Percentiles rank a stretch among this genome's conserved stretches.
phyloP scores from a whole-genome alignment of 2,113 vertebrate species.

The Isichthys henryi region DNA sequence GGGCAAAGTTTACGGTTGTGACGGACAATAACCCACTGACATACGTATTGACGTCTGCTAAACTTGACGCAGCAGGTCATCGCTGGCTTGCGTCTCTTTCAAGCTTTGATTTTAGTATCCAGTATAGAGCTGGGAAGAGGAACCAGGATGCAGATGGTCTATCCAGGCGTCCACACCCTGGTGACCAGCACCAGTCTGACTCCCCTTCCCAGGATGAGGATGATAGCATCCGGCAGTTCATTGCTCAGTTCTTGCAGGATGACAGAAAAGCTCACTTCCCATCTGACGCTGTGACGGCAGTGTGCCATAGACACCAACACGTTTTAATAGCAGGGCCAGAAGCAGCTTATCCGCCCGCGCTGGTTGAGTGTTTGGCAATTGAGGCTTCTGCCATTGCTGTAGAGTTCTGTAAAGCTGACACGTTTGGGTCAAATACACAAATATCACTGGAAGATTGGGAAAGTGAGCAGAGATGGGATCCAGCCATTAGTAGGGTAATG shows the following conservation, averaged over 20 bases:
- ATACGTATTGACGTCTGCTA: neutral
- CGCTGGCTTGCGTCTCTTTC: too few species aligned
- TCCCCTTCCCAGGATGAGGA: too few species aligned
- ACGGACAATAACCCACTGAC: neutral
- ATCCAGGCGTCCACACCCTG: too few species aligned
- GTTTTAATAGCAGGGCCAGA: neutral
- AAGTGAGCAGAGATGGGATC: conserved; percentile 14
- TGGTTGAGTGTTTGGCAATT: neutral
- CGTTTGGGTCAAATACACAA: neutral
- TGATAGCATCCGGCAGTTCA: too few species aligned
- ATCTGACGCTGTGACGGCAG: too few species aligned
- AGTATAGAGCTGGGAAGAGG: too few species aligned
- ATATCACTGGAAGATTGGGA: conserved; percentile 25
- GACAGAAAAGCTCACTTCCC: too few species aligned
- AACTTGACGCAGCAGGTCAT: too few species aligned
- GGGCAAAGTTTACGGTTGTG: neutral
- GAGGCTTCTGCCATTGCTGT: conserved; percentile 9
- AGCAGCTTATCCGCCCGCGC: neutral
- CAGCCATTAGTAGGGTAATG: conserved; percentile 14
- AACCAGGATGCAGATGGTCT: too few species aligned
- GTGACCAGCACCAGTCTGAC: too few species aligned
- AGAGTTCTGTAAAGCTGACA: conserved; percentile 1
- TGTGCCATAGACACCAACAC: neutral
- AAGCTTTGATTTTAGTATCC: too few species aligned
- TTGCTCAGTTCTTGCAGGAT: too few species aligned